Base-by-base conservation (phyloP, 2,797 vertebrate genomes). In the Sarcophilus harrisii region DNA sequence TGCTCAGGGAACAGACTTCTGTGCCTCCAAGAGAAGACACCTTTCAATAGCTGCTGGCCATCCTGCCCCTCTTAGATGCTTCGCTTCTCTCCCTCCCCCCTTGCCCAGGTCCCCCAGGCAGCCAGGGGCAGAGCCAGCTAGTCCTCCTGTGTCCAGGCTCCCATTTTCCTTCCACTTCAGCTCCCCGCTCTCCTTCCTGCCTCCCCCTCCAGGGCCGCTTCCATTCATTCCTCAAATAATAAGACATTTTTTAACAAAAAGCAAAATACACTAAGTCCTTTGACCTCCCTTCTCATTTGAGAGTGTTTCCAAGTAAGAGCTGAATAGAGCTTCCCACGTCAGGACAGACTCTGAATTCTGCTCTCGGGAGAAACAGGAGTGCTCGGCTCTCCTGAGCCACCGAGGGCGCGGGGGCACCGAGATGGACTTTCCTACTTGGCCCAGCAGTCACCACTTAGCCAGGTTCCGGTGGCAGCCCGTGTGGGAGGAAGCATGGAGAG, bases 321-420 rank as follows among this genome's bases (percentile, higher is more conserved):
- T 59, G 32, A 91, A 59, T 4, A 18, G n/a, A 49, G 8, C 24
- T 58, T 32, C n/a, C 27, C 49, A 90, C 2, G 11, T 18, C 30
- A 13, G 14, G 89, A 4, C 11, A 49, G 57, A 3, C n/a, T 96
- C 38, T 73, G 87, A 91, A 89, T 89, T 32, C 93, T 14, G 28
- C 52, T 93, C 29, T 54, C 94, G 45, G 12, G 57, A 90, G 58
- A 96, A 62, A 13, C 18, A 45, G 21, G 73, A 87, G 73, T 87
- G 73, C 5, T 73, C 57, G 58, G 49, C 27, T 54, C 55, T 45
- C 95, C 58, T 92, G 73, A 96, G 90, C 49, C 87, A 92, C 58
- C 59, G n/a, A 14, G 21, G 45, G 49, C 49, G 45, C 38, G 29
- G 28, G 90, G 55, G 95, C 91, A 94, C 87, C 29, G 87, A 29